Evolutionary conservation across 2,113 vertebrate genomes (phyloP), one percentile per base, ranked within the genome.

Genomic region (Melanerpes formicivorus): DNA sequence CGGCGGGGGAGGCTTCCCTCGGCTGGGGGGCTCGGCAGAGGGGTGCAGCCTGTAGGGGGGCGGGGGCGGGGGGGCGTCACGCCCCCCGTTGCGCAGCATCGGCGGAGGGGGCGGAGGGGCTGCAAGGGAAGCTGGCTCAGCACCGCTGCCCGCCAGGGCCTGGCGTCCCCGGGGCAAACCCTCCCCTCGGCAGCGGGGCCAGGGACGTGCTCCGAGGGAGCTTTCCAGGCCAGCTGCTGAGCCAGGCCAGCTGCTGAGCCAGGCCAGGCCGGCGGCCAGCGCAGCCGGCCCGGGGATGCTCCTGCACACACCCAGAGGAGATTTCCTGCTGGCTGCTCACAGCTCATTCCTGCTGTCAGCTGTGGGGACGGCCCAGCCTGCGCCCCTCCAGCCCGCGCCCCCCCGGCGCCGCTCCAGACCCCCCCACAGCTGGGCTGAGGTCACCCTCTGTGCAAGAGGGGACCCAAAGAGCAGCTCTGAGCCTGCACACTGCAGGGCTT

Each of bases 31-130:
- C 63, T 99, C 98, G 7, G 97, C 67, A 27, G 94, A 93, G 91
- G 98, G 98, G 62, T 99, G 98, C 84, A 95, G 88, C 65, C 98
- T 97, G 96, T 98, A 98, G 1, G 99, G 98, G 3, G 99, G 99
- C 0, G 98, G 98, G 1, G 98, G 99, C 2, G 98, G 98, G 5
- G 99, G 98, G 4, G 98, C 98, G 1, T 98, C 99, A 16, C 99
- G 97, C 52, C 97, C 97, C 65, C 98, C 98, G 18, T 99, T 99
- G 77, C 98, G 98, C 85, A 98, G 72, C 87, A 90, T 72, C 2
- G 77, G 72, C 2, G 77, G 91, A 5, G 92, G 92, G 25, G 92
- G 92, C 8, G 88, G 90, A 0, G 87, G 93, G 32, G 88, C 91
- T 91, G 91, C 52, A 14, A 80, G n/a, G 67, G 86, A 85, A 86